These are phyloP conservation scores for Drosophila tripunctata DNA, from an alignment of 2,888 invertebrate genomes.

Conservation along the genomic window DNA sequence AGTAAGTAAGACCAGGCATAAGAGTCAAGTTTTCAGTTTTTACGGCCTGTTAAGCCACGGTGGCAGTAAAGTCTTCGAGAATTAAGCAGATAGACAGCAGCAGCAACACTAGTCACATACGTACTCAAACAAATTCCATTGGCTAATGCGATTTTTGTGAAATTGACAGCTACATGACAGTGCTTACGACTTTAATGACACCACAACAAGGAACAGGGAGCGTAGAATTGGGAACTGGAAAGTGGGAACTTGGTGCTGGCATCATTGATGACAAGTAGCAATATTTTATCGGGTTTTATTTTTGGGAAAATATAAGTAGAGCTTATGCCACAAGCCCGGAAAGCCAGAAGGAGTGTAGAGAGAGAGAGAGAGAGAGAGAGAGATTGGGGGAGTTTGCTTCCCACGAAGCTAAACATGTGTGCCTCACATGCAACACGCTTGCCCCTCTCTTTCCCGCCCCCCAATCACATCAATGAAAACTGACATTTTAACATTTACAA, in stretches of 20 bases:
- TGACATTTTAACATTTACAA: slow-evolving; percentile 64
- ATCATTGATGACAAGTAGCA: slow-evolving; percentile 62
- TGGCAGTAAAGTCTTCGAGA: slow-evolving; percentile 51
- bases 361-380: slow-evolving; percentile 41
- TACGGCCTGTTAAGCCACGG: slow-evolving; percentile 64
- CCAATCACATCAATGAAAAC: slow-evolving; percentile 33
- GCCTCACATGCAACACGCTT: slow-evolving; percentile 53
- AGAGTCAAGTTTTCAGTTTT: slow-evolving; percentile 26
- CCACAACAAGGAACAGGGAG: slow-evolving; percentile 12
- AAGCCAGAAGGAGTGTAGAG: no score
- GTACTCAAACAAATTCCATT: slow-evolving; percentile 32
- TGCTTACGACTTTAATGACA: slow-evolving; percentile 75
- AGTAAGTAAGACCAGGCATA: slow-evolving; percentile 1
- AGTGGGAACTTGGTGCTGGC: slow-evolving; percentile 6
- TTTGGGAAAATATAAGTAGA: slow-evolving; percentile 30
- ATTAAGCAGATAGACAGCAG: slow-evolving; percentile 22
- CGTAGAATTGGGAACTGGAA: neutral
- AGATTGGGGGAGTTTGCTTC: slow-evolving; percentile 40
- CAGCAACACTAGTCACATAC: slow-evolving; percentile 24
- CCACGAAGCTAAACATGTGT: slow-evolving; percentile 64
- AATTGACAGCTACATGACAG: slow-evolving; percentile 81
- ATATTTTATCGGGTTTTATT: slow-evolving; percentile 56
- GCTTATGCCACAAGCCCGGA: slow-evolving; percentile 23
- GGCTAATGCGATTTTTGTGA: slow-evolving; percentile 70
- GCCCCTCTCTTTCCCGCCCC: neutral